Evolutionary conservation across 1,140 invertebrate species (phyloP), one percentile per base, ranked within the genome.

Genomic region (Neomicropteryx cornuta): DNA sequence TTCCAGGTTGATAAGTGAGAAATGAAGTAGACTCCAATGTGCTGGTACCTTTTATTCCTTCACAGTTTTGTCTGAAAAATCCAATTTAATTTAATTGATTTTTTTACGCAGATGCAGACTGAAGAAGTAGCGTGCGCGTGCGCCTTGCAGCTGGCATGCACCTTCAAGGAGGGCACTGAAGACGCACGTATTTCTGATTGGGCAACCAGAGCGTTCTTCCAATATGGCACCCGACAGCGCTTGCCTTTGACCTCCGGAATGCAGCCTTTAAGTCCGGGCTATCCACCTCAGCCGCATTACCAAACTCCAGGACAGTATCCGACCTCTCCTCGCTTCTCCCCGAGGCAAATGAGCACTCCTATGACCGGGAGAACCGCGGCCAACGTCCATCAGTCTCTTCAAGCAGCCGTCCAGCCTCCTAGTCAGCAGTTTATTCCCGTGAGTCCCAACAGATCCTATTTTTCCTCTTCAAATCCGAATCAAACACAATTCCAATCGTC

Each of bases 201-300:
- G 80, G 92, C 93, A 3, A 83, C 84, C 2, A 76, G 87, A 52
- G 91, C 92, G 0, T 94, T 96, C 56, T 91, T 96, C 52, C 60
- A 91, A 38, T 94, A 92, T 60, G 92, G 93, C 21, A 84, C n/a
- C n/a, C n/a, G 83, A 8, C 88, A 93, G 49, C 73, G 71, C 4
- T 56, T 58, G 2, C 50, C 53, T 0, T 39, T 56, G 4, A 49
- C 52, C 0, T 42, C 55, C 5, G 56, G 55, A 28, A 52, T 55
- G 16, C 55, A 59, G 30, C 49, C 53, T 11, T 38, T 8, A 18
- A 39, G 36, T 13, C 36, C 56, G 13, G 43, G 52, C 10, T 64
- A 50, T 52, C 62, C 61, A 13, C 18, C 37, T n/a, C n/a, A n/a
- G n/a, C n/a, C n/a, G n/a, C n/a, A n/a, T n/a, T n/a, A n/a, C n/a